phyloP scores from a whole-genome alignment of 2,797 vertebrate genomes.

The Mormyrops attenuatus region DNA sequence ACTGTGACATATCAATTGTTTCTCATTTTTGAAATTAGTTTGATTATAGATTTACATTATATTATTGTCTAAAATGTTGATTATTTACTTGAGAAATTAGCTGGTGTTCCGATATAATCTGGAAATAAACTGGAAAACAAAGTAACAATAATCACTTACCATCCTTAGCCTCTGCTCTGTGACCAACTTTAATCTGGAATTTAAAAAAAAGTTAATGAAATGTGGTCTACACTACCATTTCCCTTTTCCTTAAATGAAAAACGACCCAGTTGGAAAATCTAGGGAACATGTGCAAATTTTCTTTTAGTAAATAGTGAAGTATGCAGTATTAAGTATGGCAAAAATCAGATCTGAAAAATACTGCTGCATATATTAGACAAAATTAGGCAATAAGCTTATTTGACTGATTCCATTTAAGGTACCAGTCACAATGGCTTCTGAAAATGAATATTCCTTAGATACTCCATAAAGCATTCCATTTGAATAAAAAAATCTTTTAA shows the following conservation, averaged over 20 bases:
- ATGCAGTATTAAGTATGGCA: neutral
- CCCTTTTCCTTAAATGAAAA: neutral
- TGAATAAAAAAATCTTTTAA: neutral
- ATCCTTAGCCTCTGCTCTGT: constrained; percentile 95
- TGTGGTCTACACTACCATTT: neutral
- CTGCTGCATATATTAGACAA: neutral
- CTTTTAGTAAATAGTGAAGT: neutral
- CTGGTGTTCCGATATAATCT: neutral
- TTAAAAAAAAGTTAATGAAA: constrained; percentile 9
- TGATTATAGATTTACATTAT: too few relatives aligned
- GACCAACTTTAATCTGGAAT: constrained; percentile 90
- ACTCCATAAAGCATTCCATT: neutral
- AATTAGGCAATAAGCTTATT: neutral
- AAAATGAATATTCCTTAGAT: neutral
- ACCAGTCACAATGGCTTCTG: neutral
- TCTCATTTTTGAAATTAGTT: too few relatives aligned
- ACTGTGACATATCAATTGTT: too few relatives aligned
- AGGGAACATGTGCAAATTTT: neutral
- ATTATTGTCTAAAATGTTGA: too few relatives aligned
- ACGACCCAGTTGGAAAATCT: neutral
- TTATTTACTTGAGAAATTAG: too few relatives aligned
- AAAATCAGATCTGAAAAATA: neutral
- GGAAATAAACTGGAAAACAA: neutral
- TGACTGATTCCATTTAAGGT: neutral
- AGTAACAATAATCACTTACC: constrained; percentile 58